Base-by-base conservation (phyloP, 2,113 vertebrate species). In the Oncorhynchus masou region DNA sequence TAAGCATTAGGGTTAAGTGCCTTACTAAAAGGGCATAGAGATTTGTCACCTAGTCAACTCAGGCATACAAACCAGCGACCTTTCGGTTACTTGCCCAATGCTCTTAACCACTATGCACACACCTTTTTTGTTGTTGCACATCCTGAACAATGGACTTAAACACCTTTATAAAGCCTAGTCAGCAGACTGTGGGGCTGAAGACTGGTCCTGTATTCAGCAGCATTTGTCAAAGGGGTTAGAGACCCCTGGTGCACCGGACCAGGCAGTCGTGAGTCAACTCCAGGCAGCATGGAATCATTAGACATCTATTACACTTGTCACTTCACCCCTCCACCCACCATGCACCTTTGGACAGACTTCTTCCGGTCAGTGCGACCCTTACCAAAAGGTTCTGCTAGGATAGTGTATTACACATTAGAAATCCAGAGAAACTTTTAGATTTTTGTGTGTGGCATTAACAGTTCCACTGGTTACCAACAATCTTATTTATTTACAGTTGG, bases 371-470 rank as follows among this genome's bases (percentile, higher is more conserved):
- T 20, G 13, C 9, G 6, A 34, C 39, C 13, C 68, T 48, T 45
- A 31, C 80, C 90, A 92, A 93, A 92, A 92, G 91, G 88, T 90
- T 9, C 39, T 34, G 60, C 16, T 34, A 68, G 22, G 16, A 19
- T 19, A 68, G 13, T 4, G 1, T 39, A 39, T 39, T 11, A 69
- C 16, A 25, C 3, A 70, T 25, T 49, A 70, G 45, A 39, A 39
- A 68, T 8, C 31, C 13, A 62, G 59, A 62, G 59, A 62, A 8
- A 7, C 20, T 15, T 65, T 13, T 13, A 13, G 22, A 65, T 27
- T 22, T 65, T 25, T 25, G 0, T 65, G 2, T 11, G 39, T 45
- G 39, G 6, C 19, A 22, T 24, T 7, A 62, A 62, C 19, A 62
- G 54, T 57, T 4, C 4, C 54, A 22, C 59, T 62, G n/a, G 59